These are phyloP conservation scores for Micrasema longulum DNA, from an alignment of 1,140 invertebrate genomes.

Conservation along the genomic window DNA sequence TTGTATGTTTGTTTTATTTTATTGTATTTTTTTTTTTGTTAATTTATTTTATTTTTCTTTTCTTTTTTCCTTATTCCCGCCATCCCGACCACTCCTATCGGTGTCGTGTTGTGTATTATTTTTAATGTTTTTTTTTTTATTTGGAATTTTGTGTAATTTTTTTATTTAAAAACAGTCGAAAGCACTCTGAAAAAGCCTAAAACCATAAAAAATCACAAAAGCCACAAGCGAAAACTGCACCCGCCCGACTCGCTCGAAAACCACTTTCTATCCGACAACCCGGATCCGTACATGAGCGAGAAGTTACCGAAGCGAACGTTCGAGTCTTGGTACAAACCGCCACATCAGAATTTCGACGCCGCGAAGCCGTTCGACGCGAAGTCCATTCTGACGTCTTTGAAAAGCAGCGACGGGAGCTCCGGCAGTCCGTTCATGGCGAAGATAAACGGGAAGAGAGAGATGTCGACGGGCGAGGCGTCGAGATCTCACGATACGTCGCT, in stretches of 20 bases:
- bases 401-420: slow-evolving; percentile 9
- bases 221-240: slow-evolving; percentile 34
- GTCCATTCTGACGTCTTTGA: slow-evolving; percentile 37
- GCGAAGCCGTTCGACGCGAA: slow-evolving; percentile 34
- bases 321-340: background rate
- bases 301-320: slow-evolving; percentile 10
- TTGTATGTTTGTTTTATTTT: too few species aligned
- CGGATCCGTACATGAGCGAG: slow-evolving; percentile 26
- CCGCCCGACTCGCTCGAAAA: slow-evolving; percentile 19
- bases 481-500: background rate
- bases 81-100: too few species aligned
- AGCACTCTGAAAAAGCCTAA: background rate
- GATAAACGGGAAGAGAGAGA: slow-evolving; percentile 42
- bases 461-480: background rate
- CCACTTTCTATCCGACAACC: slow-evolving; percentile 37
- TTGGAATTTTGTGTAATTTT: background rate
- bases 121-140: slow-evolving; percentile 9
- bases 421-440: slow-evolving; percentile 18
- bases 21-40: too few species aligned
- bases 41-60: too few species aligned
- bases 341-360: slow-evolving; percentile 5
- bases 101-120: slow-evolving; percentile 23
- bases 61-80: too few species aligned
- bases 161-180: background rate
- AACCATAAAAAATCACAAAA: slow-evolving; percentile 27